Evolutionary conservation across 2,888 invertebrate species (phyloP).

Genomic region (Pterostichus niger): DNA sequence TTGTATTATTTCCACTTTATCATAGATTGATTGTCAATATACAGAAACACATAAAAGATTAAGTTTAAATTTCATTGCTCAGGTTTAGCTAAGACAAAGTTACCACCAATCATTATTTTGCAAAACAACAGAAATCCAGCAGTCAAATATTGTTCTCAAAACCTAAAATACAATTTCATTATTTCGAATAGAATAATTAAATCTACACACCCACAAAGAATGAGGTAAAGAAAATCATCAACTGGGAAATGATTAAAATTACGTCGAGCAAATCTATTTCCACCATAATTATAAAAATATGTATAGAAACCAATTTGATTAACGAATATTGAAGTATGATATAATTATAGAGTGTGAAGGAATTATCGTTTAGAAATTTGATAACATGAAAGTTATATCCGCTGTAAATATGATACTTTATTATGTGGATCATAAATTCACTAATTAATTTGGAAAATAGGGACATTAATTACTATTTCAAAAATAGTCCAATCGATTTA

Average conservation of each 20-base stretch:
- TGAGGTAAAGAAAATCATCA: constrained; percentile 38
- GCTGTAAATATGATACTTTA: constrained; percentile 26
- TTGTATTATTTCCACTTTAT: too few relatives aligned
- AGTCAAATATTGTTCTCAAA: too few relatives aligned
- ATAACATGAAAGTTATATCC: constrained; percentile 62
- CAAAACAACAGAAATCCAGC: too few relatives aligned
- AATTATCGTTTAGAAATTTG: constrained; percentile 60
- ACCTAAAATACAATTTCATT: too few relatives aligned
- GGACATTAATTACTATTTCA: constrained; percentile 17
- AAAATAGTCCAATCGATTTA: constrained; percentile 2
- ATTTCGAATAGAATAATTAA: too few relatives aligned
- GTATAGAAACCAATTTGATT: constrained; percentile 35
- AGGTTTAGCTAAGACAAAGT: too few relatives aligned
- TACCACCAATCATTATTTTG: too few relatives aligned
- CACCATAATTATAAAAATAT: constrained; percentile 37
- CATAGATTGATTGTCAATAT: too few relatives aligned
- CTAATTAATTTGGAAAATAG: constrained; percentile 47
- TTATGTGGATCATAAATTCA: constrained; percentile 5
- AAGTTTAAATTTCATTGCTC: too few relatives aligned
- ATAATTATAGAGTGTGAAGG: constrained; percentile 49
- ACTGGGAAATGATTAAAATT: neutral
- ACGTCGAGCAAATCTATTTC: constrained; percentile 5
- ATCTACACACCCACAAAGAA: neutral
- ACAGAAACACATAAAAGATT: too few relatives aligned
- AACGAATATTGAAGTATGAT: constrained; percentile 30